These are phyloP conservation scores for Phthorimaea operculella DNA, from an alignment of 1,140 invertebrate species.

Conservation along the genomic window DNA sequence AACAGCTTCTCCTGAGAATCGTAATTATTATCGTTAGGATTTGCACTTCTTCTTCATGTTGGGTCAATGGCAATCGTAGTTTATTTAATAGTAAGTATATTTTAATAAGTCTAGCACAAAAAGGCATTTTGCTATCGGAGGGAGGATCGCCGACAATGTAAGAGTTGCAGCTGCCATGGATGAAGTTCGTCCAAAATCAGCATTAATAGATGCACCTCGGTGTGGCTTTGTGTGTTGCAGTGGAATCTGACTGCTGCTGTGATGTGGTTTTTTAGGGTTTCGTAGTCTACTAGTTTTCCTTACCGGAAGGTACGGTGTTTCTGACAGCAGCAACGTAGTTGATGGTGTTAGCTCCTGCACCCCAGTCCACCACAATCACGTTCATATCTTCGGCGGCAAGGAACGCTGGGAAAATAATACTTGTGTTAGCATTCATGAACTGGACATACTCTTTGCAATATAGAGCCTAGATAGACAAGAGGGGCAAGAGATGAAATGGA, in stretches of 20 bases:
- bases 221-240: too few species aligned
- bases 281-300: too few species aligned
- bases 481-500: neutral
- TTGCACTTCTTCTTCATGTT: neutral
- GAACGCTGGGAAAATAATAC: slow-evolving; percentile 19
- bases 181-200: too few species aligned
- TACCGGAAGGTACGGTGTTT: slow-evolving; percentile 21
- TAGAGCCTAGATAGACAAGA: neutral
- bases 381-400: slow-evolving; percentile 23
- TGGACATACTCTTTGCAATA: neutral
- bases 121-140: neutral
- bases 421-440: neutral
- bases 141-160: too few species aligned
- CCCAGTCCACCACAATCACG: slow-evolving; percentile 28
- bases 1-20: slow-evolving; percentile 49
- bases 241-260: too few species aligned
- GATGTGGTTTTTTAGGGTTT: too few species aligned
- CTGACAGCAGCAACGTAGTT: slow-evolving; percentile 15
- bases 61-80: neutral
- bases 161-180: too few species aligned
- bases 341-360: slow-evolving; percentile 14
- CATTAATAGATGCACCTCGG: too few species aligned
- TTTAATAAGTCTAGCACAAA: neutral
- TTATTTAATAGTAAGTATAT: neutral
- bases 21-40: too few species aligned